These are phyloP conservation scores for Zaprionus gabonicus DNA, from an alignment of 1,140 invertebrate genomes.

Conservation along the genomic window DNA sequence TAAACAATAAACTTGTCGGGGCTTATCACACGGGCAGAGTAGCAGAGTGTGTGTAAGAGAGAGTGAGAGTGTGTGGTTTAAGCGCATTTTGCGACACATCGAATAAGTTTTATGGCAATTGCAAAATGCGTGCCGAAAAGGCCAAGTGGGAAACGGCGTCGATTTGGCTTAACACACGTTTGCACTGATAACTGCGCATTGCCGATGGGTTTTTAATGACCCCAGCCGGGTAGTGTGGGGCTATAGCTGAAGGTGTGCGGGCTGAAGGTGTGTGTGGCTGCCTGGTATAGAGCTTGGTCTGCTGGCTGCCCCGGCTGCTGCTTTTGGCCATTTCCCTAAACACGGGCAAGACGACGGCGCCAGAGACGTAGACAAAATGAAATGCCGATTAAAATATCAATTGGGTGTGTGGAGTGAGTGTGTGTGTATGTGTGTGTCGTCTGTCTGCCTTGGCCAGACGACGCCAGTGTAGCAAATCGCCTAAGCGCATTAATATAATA, in stretches of 20 bases:
- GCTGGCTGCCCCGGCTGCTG: neutral
- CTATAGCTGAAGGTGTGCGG: neutral
- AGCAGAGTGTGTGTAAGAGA: neutral
- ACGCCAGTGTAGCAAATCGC: conserved; percentile 36
- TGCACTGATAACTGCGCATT: conserved; percentile 32
- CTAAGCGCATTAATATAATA: conserved; percentile 79
- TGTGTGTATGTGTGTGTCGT: conserved; percentile 8
- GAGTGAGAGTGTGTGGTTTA: conserved; percentile 45
- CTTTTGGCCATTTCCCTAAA: conserved; percentile 59
- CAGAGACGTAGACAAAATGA: conserved; percentile 67
- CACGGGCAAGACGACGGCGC: conserved; percentile 58
- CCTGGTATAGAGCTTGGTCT: neutral
- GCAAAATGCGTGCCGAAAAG: conserved; percentile 76
- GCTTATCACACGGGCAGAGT: conserved; percentile 35
- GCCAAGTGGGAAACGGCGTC: conserved; percentile 28
- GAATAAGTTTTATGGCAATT: conserved; percentile 72
- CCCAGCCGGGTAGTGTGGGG: neutral
- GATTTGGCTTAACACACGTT: conserved; percentile 51
- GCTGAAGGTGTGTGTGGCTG: neutral
- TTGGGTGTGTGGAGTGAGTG: conserved; percentile 31
- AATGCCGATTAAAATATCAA: conserved; percentile 81
- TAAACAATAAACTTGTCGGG: conserved; percentile 23
- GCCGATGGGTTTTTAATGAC: conserved; percentile 46
- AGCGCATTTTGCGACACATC: conserved; percentile 61
- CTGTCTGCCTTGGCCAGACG: conserved; percentile 37